Evolutionary conservation across 64 coral and sea anemone genomes (phyloP).

Genomic region (Stylophora pistillata): DNA sequence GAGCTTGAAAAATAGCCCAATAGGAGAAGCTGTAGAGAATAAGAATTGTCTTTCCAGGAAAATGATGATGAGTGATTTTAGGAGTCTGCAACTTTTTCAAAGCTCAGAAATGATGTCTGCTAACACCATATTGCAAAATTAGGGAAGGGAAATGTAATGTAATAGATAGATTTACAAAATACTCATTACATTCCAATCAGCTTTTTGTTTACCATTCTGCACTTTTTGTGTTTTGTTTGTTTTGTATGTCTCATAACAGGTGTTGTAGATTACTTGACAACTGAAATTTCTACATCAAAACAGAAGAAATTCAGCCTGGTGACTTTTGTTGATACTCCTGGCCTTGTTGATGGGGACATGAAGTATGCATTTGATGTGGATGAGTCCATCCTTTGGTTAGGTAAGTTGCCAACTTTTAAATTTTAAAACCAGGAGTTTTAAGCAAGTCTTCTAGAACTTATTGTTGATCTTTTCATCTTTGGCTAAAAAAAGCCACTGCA

Average conservation of each 20-base stretch:
- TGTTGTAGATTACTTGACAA: constrained; percentile 96
- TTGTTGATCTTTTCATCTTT: not conserved
- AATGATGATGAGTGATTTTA: no score
- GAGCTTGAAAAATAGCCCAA: no score
- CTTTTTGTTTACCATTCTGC: not conserved
- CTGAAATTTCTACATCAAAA: constrained; percentile 99
- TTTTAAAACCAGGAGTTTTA: not conserved
- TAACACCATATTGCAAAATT: no score
- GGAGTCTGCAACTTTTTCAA: no score
- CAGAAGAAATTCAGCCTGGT: constrained; percentile 97
- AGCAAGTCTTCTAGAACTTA: no score
- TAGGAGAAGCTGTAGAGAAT: no score
- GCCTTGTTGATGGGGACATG: constrained; percentile 98
- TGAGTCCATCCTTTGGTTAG: constrained; percentile 87
- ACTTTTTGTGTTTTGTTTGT: not conserved
- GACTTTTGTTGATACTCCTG: constrained; percentile 97
- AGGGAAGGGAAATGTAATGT: no score
- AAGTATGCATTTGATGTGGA: constrained; percentile 99
- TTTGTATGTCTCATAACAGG: constrained; percentile 44
- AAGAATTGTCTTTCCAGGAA: no score
- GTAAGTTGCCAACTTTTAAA: constrained; percentile 21
- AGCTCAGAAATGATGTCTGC: no score
- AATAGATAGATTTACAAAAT: no score
- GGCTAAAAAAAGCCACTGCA: no score
- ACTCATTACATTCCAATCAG: not conserved